Percentiles rank a stretch among this genome's conserved stretches.
Evolutionary conservation across 53 echinoderm and acorn worm species (phyloP).

Genomic region (Temnopleurus reevesii): DNA sequence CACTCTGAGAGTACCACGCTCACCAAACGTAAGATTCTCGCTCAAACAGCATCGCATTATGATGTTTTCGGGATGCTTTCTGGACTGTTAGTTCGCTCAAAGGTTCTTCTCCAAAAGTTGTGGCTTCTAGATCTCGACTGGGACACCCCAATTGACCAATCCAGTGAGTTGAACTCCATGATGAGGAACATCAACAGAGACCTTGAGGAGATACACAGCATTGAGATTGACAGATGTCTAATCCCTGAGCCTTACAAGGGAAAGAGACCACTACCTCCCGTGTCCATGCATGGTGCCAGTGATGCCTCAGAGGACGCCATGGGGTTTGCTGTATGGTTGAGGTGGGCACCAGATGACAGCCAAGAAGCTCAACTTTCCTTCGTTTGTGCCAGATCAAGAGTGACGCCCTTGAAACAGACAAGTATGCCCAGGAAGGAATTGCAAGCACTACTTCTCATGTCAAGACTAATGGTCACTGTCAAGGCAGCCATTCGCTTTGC

Average conservation of each 20-base stretch:
- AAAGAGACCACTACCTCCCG: conserved; percentile 49
- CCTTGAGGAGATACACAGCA: conserved; percentile 49
- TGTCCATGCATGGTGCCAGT: conserved; percentile 69
- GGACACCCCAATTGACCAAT: no score
- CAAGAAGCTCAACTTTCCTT: conserved; percentile 55
- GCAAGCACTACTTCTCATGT: conserved; percentile 61
- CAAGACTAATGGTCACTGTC: conserved; percentile 68
- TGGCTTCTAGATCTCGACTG: conserved; percentile 73
- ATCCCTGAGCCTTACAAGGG: conserved; percentile 71
- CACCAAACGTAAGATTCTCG: conserved; percentile 75
- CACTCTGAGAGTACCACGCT: conserved; percentile 1
- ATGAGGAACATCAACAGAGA: conserved; percentile 61
- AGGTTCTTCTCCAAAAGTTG: conserved; percentile 76
- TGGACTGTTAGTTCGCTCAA: conserved; percentile 68
- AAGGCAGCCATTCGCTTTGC: conserved; percentile 63
- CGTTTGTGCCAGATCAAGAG: conserved; percentile 65
- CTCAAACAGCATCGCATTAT: conserved; percentile 73
- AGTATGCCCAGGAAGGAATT: conserved; percentile 73
- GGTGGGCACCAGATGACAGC: conserved; percentile 59
- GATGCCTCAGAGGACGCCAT: conserved; percentile 76
- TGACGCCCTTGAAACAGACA: conserved; percentile 70
- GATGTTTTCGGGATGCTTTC: conserved; percentile 82
- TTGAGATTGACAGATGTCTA: conserved; percentile 68
- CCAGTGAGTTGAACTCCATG: conserved; percentile 60
- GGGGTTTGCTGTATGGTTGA: conserved; percentile 73